Conservation (phyloP, 2,797 vertebrate species). For the Caiman crocodilus region DNA sequence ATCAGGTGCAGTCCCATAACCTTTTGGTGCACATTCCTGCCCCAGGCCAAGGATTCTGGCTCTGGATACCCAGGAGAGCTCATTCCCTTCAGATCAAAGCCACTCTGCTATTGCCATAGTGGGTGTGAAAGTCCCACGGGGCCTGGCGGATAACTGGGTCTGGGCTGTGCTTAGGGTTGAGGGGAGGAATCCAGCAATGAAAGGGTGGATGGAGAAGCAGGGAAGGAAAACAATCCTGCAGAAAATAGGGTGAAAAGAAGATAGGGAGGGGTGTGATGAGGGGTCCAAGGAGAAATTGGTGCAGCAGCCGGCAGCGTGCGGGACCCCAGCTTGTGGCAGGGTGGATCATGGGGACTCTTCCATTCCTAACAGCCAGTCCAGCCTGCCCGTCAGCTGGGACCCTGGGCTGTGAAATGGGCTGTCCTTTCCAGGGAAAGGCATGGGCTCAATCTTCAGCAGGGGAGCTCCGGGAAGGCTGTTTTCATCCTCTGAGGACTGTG, state of each 20-base stretch:
- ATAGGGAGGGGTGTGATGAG: not conserved
- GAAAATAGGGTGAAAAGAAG: not conserved
- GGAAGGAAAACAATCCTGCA: not conserved
- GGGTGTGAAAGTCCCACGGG: not conserved
- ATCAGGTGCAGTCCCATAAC: not conserved
- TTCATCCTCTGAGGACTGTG: not conserved
- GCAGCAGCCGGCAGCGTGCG: not conserved
- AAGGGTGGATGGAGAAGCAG: not conserved
- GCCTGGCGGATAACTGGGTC: not conserved
- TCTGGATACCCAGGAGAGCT: not conserved
- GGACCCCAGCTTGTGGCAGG: not conserved
- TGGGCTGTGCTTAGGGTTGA: not conserved
- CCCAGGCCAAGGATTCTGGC: not conserved
- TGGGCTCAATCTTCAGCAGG: not conserved
- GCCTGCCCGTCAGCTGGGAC: not conserved
- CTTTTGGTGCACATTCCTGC: not conserved
- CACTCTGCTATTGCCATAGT: not conserved
- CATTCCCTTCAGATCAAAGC: not conserved
- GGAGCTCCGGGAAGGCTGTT: not conserved
- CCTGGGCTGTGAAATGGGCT: not conserved
- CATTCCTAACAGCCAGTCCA: not conserved
- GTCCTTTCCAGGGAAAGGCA: not conserved
- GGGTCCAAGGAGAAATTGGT: not conserved
- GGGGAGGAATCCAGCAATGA: not conserved
- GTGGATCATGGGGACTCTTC: not conserved